Percentiles rank a stretch among this genome's conserved stretches.
phyloP scores from a whole-genome alignment of 1,140 invertebrate genomes.

The Glomeris maerens region DNA sequence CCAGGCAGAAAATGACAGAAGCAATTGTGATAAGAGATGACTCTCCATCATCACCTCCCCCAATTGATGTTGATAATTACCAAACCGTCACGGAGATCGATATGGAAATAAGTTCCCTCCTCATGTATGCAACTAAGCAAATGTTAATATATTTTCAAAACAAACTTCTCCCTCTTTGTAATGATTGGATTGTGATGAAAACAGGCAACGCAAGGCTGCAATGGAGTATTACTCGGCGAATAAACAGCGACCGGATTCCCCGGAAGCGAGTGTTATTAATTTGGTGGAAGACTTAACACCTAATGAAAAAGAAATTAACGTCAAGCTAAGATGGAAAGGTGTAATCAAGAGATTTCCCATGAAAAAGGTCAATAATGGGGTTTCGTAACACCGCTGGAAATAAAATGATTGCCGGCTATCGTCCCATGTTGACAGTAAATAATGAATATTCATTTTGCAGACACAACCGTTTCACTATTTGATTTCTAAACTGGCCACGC shows the following conservation, averaged over 20 bases:
- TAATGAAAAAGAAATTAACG: neutral
- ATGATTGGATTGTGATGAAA: neutral
- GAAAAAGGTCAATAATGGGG: slow-evolving; percentile 1
- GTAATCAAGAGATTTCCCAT: neutral
- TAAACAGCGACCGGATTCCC: neutral
- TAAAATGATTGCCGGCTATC: neutral
- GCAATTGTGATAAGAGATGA: no score
- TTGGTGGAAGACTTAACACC: neutral
- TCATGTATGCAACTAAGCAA: neutral
- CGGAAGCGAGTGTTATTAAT: neutral
- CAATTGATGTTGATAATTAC: no score
- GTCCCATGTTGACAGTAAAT: neutral
- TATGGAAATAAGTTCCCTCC: no score
- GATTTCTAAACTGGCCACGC: slow-evolving; percentile 21
- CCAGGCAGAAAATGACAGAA: no score
- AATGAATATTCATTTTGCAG: slow-evolving; percentile 4
- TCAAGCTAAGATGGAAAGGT: neutral
- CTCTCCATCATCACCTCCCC: no score
- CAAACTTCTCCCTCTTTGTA: neutral
- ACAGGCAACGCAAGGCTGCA: neutral
- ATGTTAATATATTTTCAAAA: neutral
- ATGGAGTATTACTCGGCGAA: neutral
- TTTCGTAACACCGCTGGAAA: neutral
- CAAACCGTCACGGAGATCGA: no score
- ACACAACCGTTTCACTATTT: slow-evolving; percentile 14